Evolutionary conservation across 2,113 vertebrate species (phyloP).

Genomic region (Orycteropus afer): DNA sequence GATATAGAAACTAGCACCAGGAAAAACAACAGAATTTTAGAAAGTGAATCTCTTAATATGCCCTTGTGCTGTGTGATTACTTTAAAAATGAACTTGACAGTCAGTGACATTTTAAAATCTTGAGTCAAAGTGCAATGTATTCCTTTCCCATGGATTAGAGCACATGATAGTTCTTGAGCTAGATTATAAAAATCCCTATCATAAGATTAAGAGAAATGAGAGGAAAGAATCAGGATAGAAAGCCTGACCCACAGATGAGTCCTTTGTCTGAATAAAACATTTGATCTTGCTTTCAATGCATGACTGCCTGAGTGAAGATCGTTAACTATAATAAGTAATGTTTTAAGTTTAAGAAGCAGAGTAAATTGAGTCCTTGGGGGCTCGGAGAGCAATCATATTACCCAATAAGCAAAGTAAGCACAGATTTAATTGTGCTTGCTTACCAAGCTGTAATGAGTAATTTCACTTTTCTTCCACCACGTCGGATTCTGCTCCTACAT

Average conservation of each 20-base stretch:
- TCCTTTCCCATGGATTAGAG: conserved; percentile 39
- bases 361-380: neutral
- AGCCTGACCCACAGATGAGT: conserved; percentile 50
- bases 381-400: neutral
- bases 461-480: too few species aligned
- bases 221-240: neutral
- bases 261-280: conserved; percentile 20
- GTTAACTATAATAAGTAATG: conserved; percentile 34
- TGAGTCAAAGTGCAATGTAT: neutral
- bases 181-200: conserved; percentile 53
- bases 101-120: conserved; percentile 22
- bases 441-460: too few species aligned
- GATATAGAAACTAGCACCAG: neutral
- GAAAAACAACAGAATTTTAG: neutral
- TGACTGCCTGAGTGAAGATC: conserved; percentile 15
- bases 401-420: neutral
- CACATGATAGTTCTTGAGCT: conserved; percentile 14
- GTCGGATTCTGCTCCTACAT: too few species aligned
- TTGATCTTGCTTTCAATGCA: conserved; percentile 17
- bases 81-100: conserved; percentile 51
- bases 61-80: neutral
- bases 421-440: too few species aligned
- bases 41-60: neutral
- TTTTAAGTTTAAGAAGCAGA: neutral
- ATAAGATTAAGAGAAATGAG: conserved; percentile 43